Percentiles rank a stretch among this genome's conserved stretches.
These are phyloP conservation scores for Sitta carolinensis DNA, from an alignment of 2,797 vertebrate species.

Conservation along the genomic window DNA sequence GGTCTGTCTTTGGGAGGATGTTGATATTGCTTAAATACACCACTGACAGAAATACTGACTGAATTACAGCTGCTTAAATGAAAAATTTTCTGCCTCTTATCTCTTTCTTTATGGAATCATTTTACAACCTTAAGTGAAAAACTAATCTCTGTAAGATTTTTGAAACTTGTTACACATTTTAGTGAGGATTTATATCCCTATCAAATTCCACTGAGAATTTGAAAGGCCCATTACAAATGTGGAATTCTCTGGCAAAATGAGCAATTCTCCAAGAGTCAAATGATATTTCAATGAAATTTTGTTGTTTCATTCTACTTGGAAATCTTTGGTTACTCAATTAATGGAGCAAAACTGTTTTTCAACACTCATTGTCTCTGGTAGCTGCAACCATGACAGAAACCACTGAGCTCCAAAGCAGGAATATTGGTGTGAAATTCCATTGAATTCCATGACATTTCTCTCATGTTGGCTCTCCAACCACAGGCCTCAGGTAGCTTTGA, in stretches of 20 bases:
- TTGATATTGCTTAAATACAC: background rate
- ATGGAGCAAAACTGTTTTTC: background rate
- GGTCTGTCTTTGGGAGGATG: background rate
- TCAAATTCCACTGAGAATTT: background rate
- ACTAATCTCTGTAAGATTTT: background rate
- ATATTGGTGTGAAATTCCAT: background rate
- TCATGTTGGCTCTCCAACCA: background rate
- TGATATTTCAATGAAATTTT: background rate
- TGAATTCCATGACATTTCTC: background rate
- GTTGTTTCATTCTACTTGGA: background rate
- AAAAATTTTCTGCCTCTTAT: background rate
- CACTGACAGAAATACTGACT: background rate
- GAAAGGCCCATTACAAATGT: background rate
- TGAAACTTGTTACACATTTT: background rate
- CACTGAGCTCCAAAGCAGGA: background rate
- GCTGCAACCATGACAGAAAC: background rate
- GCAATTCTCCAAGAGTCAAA: background rate
- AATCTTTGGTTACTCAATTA: background rate
- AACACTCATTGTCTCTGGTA: background rate
- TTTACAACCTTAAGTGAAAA: background rate
- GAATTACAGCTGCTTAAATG: background rate
- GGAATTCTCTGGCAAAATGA: background rate
- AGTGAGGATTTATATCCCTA: background rate
- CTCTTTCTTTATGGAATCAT: background rate
- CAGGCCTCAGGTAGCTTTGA: background rate